These are phyloP conservation scores for Alsophila aescularia DNA, from an alignment of 2,888 invertebrate genomes.

Conservation along the genomic window DNA sequence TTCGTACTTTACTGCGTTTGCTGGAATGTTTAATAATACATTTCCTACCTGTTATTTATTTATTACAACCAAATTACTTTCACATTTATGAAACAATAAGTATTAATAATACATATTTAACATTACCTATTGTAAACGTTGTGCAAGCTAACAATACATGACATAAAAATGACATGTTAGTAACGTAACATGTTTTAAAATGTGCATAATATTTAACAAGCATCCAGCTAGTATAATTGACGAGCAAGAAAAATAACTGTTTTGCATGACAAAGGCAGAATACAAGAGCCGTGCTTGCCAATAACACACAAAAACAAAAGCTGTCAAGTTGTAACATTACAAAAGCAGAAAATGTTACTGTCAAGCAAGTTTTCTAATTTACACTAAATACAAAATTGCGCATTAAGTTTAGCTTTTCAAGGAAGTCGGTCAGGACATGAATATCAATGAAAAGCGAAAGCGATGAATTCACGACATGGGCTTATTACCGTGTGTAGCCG, in stretches of 20 bases:
- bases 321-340: conserved; percentile 6
- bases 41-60: too few species aligned
- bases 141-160: neutral
- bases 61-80: too few species aligned
- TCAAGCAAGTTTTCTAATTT: conserved; percentile 30
- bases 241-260: conserved; percentile 11
- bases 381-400: conserved; percentile 23
- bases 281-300: conserved; percentile 5
- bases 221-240: conserved; percentile 7
- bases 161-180: conserved; percentile 1
- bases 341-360: conserved; percentile 8
- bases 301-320: conserved; percentile 5
- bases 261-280: conserved; percentile 1
- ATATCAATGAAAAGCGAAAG: conserved; percentile 65
- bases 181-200: conserved; percentile 17
- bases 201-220: conserved; percentile 2
- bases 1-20: too few species aligned
- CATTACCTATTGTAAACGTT: neutral
- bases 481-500: conserved; percentile 39
- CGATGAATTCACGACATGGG: conserved; percentile 26
- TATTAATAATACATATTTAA: too few species aligned
- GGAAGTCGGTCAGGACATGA: conserved; percentile 53
- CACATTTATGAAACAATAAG: too few species aligned
- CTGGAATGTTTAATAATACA: too few species aligned
- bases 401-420: conserved; percentile 32